phyloP scores from a whole-genome alignment of 2,113 vertebrate species.

The Cheilinus undulatus region DNA sequence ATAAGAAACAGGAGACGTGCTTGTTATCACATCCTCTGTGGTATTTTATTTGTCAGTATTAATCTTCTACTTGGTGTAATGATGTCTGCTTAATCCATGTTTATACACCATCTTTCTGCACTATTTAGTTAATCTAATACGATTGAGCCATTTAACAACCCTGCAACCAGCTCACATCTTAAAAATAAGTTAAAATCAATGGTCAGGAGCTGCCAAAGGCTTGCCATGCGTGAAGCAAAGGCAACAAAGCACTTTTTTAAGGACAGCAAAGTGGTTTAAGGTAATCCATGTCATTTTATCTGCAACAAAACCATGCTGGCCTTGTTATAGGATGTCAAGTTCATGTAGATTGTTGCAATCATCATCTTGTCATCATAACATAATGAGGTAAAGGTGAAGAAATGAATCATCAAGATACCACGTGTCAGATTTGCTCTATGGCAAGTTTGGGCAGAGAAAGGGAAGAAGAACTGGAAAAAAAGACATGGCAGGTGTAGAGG shows the following conservation, averaged over 20 bases:
- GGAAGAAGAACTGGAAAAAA: background rate
- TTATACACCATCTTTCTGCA: background rate
- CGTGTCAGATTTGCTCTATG: slow-evolving; percentile 11
- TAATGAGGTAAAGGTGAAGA: background rate
- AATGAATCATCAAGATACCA: background rate
- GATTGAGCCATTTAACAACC: slow-evolving; percentile 7
- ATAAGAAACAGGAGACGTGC: background rate
- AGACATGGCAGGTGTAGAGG: background rate
- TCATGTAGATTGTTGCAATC: background rate
- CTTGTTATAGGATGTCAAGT: background rate
- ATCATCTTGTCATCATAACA: background rate
- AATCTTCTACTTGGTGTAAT: background rate
- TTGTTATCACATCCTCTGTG: slow-evolving; percentile 30
- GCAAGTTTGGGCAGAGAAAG: slow-evolving; percentile 50
- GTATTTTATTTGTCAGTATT: slow-evolving; percentile 15
- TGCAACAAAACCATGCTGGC: slow-evolving; percentile 1
- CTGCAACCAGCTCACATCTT: slow-evolving; percentile 20
- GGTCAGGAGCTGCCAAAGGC: background rate
- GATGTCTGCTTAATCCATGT: background rate
- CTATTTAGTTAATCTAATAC: slow-evolving; percentile 21
- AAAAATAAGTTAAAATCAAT: slow-evolving; percentile 6
- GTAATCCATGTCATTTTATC: background rate
- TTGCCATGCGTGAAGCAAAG: background rate
- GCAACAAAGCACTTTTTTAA: background rate
- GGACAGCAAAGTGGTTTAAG: background rate